Evolutionary conservation across 2,888 invertebrate species (phyloP).

Genomic region (Cerastis leucographa): DNA sequence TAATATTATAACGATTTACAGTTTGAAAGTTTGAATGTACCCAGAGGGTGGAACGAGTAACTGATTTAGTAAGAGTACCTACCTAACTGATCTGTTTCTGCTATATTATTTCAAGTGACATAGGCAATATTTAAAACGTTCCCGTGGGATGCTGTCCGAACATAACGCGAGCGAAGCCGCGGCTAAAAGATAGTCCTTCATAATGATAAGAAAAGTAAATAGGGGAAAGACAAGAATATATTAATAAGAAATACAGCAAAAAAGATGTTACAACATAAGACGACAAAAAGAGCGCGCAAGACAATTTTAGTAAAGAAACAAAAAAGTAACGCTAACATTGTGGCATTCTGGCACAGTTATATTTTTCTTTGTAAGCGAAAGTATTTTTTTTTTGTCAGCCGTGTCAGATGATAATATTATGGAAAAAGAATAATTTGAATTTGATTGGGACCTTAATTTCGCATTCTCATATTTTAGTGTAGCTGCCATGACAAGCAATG

Average conservation of each 20-base stretch:
- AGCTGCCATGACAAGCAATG: background rate
- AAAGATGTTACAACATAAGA: background rate
- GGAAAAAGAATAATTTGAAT: background rate
- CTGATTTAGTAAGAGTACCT: too few relatives aligned
- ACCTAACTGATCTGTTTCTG: too few relatives aligned
- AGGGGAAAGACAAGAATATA: background rate
- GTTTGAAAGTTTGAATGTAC: too few relatives aligned
- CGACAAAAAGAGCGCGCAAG: background rate
- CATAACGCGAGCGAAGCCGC: background rate
- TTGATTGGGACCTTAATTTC: background rate
- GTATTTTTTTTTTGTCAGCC: background rate
- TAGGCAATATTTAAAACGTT: too few relatives aligned
- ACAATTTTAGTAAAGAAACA: constrained; percentile 5
- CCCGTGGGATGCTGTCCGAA: too few relatives aligned
- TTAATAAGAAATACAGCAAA: constrained; percentile 12
- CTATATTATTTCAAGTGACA: too few relatives aligned
- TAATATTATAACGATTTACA: too few relatives aligned
- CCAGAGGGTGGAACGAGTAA: too few relatives aligned
- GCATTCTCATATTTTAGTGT: background rate
- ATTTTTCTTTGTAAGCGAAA: background rate
- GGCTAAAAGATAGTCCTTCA: background rate
- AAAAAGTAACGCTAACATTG: background rate
- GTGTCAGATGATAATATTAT: background rate
- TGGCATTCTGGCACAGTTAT: background rate
- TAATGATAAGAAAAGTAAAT: background rate